A percentile compares a stretch with the other conserved stretches of the same genome.
These are phyloP conservation scores for Amphiura filiformis DNA, from an alignment of 35 echinoderm and acorn worm species.

Conservation along the genomic window DNA sequence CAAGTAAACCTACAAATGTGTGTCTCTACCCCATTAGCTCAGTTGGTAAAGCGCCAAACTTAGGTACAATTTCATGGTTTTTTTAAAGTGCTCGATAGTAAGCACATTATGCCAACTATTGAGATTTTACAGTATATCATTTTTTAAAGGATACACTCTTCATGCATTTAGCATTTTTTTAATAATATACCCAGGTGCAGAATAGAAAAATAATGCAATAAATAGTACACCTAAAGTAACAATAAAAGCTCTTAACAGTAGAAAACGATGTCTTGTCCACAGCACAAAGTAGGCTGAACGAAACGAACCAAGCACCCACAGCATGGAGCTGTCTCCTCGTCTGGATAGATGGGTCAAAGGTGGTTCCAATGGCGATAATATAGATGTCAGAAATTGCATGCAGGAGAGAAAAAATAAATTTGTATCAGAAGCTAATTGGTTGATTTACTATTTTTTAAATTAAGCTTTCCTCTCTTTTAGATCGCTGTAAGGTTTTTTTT, in stretches of 20 bases:
- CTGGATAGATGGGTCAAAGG: too few relatives aligned
- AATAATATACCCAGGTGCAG: conserved; percentile 71
- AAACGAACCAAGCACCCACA: conserved; percentile 60
- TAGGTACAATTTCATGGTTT: too few relatives aligned
- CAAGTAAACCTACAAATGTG: too few relatives aligned
- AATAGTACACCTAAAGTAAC: conserved; percentile 42
- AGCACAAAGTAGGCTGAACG: conserved; percentile 31
- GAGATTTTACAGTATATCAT: too few relatives aligned
- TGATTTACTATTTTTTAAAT: background rate
- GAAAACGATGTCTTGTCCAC: conserved; percentile 40
- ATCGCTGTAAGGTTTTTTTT: too few relatives aligned
- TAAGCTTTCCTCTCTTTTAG: background rate
- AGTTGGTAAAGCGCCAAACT: too few relatives aligned
- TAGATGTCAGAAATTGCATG: too few relatives aligned
- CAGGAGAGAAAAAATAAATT: background rate
- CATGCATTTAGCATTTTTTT: conserved; percentile 91
- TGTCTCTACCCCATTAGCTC: too few relatives aligned
- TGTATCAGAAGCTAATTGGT: background rate
- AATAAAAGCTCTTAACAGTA: conserved; percentile 32
- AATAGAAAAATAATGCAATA: conserved; percentile 69
- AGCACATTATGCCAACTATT: too few relatives aligned
- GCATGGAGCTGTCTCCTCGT: conserved; percentile 64
- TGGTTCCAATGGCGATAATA: too few relatives aligned
- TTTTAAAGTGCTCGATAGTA: too few relatives aligned
- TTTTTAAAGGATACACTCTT: too few relatives aligned